Percentiles rank a stretch among this genome's conserved stretches.
phyloP scores from a whole-genome alignment of 2,113 vertebrate species.

The Delphinapterus leucas region DNA sequence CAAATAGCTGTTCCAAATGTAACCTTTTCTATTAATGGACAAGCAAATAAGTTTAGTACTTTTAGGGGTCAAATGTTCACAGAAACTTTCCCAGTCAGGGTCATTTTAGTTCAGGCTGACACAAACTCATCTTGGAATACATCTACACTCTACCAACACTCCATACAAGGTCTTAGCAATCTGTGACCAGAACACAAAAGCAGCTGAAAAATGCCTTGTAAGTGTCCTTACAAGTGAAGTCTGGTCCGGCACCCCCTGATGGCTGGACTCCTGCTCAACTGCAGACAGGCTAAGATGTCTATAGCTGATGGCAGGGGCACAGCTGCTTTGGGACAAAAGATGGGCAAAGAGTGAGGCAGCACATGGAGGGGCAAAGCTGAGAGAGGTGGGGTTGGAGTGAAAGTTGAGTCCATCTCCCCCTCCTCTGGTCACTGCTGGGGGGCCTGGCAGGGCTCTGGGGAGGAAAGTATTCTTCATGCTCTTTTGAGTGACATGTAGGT shows the following conservation, averaged over 20 bases:
- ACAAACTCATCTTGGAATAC: neutral
- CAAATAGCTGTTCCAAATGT: neutral
- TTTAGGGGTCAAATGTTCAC: neutral
- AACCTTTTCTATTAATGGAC: neutral
- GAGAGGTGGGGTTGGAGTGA: neutral
- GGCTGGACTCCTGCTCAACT: neutral
- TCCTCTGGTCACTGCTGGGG: neutral
- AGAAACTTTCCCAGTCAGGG: neutral
- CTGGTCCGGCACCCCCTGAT: neutral
- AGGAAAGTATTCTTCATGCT: neutral
- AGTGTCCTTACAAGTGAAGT: neutral
- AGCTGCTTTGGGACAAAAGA: neutral
- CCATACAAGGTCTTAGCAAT: neutral
- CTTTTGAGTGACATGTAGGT: neutral
- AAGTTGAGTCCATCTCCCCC: rapidly evolving
- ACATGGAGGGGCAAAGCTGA: neutral
- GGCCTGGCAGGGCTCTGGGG: neutral
- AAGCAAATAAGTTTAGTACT: neutral
- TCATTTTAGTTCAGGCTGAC: neutral
- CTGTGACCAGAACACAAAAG: neutral
- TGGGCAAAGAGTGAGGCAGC: neutral
- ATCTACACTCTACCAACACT: no score
- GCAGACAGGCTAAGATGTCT: neutral
- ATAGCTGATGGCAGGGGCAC: neutral
- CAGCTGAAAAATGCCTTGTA: neutral